Percentiles rank a stretch among this genome's conserved stretches.
Conservation (phyloP, 2,888 invertebrate species). For the Keiferia lycopersicella region DNA sequence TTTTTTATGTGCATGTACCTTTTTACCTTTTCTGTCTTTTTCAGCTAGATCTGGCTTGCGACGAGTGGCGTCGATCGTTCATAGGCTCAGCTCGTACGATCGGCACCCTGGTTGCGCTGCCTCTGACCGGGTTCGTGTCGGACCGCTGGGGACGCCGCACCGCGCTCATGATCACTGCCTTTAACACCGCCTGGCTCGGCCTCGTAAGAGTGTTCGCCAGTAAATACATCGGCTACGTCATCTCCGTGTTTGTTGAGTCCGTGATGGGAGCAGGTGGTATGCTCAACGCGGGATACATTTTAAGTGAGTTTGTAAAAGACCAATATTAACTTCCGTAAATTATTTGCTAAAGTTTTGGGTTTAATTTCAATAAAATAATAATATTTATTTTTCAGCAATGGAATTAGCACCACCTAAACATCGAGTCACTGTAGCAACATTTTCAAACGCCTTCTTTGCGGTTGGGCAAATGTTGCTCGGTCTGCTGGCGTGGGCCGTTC, state of each 20-base stretch:
- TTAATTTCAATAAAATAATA: not conserved
- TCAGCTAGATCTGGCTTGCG: constrained; percentile 83
- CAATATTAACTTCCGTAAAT: too few relatives aligned
- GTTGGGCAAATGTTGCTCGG: not conserved
- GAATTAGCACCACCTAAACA: constrained; percentile 75
- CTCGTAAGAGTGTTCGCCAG: constrained; percentile 80
- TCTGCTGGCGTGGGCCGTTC: constrained; percentile 77
- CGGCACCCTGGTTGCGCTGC: constrained; percentile 85
- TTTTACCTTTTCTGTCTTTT: constrained; percentile 31
- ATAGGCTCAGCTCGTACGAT: constrained; percentile 86
- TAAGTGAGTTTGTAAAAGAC: constrained; percentile 56
- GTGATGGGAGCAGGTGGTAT: constrained; percentile 82
- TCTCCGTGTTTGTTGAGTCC: constrained; percentile 86
- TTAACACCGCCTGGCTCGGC: constrained; percentile 83
- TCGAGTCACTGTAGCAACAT: constrained; percentile 3
- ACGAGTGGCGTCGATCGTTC: constrained; percentile 85
- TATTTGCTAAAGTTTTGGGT: too few relatives aligned
- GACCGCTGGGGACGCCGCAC: constrained; percentile 85
- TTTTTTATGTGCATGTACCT: too few relatives aligned
- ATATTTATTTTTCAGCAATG: constrained; percentile 58
- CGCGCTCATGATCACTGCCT: constrained; percentile 78
- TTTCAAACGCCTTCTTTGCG: constrained; percentile 9
- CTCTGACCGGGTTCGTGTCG: constrained; percentile 86
- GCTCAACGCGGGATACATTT: constrained; percentile 86
- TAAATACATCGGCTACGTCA: constrained; percentile 83